Percentiles rank a stretch among this genome's conserved stretches.
These are phyloP conservation scores for Chloropsis hardwickii DNA, from an alignment of 2,113 vertebrate species.

Conservation along the genomic window DNA sequence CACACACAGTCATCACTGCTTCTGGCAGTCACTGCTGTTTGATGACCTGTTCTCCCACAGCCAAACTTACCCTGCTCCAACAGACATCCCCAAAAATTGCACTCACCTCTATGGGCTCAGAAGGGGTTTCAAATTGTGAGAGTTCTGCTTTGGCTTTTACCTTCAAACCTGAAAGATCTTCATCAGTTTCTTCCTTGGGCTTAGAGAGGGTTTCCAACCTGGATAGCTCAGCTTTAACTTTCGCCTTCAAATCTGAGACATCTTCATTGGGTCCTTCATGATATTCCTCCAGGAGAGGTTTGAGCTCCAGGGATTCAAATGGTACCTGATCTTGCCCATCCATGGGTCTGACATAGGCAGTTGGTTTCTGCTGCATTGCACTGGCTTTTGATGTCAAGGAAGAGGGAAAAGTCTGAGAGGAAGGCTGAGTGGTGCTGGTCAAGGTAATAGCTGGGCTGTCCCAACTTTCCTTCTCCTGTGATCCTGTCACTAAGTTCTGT, in stretches of 20 bases:
- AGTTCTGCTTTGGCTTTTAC: constrained; percentile 72
- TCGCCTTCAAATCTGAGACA: constrained; percentile 73
- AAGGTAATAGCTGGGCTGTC: constrained; percentile 59
- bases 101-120: constrained; percentile 84
- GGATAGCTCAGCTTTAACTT: constrained; percentile 73
- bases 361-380: constrained; percentile 88
- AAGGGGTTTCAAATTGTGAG: constrained; percentile 76
- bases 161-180: constrained; percentile 76
- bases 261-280: constrained; percentile 70
- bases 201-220: constrained; percentile 80
- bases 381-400: constrained; percentile 81
- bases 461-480: constrained; percentile 57
- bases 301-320: constrained; percentile 85
- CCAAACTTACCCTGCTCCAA: background rate
- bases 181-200: constrained; percentile 66
- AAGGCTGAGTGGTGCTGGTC: constrained; percentile 68
- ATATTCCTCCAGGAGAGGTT: constrained; percentile 77
- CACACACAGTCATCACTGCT: rapidly evolving
- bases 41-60: background rate
- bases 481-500: constrained; percentile 35
- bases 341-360: constrained; percentile 94
- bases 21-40: background rate
- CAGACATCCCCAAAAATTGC: background rate
- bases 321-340: constrained; percentile 90
- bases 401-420: constrained; percentile 82